Percentiles rank a stretch among this genome's conserved stretches.
These are phyloP conservation scores for Ailurus styani DNA, from an alignment of 2,113 vertebrate species.

Conservation along the genomic window DNA sequence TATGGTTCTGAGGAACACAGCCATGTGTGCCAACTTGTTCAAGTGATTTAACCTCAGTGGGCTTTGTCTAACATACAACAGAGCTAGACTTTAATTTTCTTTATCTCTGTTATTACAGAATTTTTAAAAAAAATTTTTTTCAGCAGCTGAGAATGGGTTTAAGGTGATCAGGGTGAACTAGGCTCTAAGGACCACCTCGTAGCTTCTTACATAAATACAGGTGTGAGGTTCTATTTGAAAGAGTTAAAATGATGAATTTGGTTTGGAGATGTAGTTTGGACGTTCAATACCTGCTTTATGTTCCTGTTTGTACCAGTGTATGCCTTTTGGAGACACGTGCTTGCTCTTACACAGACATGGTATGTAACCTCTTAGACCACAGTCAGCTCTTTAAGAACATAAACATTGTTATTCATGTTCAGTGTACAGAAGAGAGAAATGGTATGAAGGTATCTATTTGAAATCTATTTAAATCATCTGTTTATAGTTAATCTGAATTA, in stretches of 20 bases:
- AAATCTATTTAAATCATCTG: not conserved
- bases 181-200: not conserved
- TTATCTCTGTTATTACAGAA: not conserved
- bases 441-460: not conserved
- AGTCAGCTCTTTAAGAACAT: not conserved
- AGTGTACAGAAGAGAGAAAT: not conserved
- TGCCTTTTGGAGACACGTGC: not conserved
- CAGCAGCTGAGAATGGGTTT: not conserved
- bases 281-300: not conserved
- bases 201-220: slow-evolving; percentile 5
- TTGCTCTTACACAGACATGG: not conserved
- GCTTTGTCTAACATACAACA: not conserved
- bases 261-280: not conserved
- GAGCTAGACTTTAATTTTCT: not conserved
- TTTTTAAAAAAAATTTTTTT: not conserved
- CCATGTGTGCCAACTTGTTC: not conserved
- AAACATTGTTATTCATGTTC: not conserved
- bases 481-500: not conserved
- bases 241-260: slow-evolving; percentile 29
- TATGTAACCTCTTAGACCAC: not conserved
- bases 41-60: not conserved
- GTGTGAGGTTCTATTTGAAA: slow-evolving; percentile 34
- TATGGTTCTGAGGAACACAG: not conserved
- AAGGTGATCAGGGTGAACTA: not conserved
- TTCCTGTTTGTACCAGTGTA: not conserved